Percentiles rank a stretch among this genome's conserved stretches.
These are phyloP conservation scores for Desoria tigrina DNA, from an alignment of 2,888 invertebrate genomes.

Conservation along the genomic window DNA sequence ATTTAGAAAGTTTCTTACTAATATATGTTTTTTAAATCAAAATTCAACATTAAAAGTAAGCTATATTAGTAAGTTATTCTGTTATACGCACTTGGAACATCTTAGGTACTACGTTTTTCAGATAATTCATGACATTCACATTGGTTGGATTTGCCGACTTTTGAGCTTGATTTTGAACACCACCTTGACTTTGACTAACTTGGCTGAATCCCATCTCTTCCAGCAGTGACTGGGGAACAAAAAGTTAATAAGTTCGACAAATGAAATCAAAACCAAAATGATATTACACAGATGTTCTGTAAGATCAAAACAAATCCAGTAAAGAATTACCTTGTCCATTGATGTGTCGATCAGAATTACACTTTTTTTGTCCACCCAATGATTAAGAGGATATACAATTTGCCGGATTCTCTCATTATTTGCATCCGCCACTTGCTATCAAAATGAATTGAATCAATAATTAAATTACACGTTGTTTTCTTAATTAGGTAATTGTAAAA, in stretches of 20 bases:
- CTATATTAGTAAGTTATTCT: background rate
- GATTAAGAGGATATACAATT: conserved; percentile 74
- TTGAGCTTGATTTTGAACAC: conserved; percentile 54
- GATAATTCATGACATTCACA: conserved; percentile 81
- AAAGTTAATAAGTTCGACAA: too few species aligned
- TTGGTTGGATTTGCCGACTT: conserved; percentile 63
- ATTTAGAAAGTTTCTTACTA: conserved; percentile 6
- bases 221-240: conserved; percentile 61
- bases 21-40: background rate
- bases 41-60: background rate
- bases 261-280: conserved; percentile 14
- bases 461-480: too few species aligned
- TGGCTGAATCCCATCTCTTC: conserved; percentile 76
- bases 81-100: conserved; percentile 67
- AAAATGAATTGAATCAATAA: too few species aligned
- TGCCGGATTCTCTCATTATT: conserved; percentile 60
- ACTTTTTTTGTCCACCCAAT: conserved; percentile 78
- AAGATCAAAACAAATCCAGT: background rate
- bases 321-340: conserved; percentile 70
- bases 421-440: conserved; percentile 64
- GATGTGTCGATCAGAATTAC: conserved; percentile 78
- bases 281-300: background rate
- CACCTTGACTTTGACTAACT: conserved; percentile 62
- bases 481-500: too few species aligned
- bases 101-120: conserved; percentile 79